Conservation (phyloP, 1,140 invertebrate species). For the Drosophila aff. region DNA sequence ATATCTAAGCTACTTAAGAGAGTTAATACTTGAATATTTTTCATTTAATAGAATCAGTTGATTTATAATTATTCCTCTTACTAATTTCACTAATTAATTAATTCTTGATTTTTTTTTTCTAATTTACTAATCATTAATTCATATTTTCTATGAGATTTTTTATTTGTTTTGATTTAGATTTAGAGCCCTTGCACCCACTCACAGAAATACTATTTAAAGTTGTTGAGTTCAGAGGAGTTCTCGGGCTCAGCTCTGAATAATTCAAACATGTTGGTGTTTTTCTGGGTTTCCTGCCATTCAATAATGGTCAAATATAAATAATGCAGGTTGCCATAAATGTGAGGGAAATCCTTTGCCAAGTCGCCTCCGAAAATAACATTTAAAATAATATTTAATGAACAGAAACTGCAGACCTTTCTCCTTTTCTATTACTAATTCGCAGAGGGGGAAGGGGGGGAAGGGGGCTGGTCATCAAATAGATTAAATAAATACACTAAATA, state of each 20-base stretch:
- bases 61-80: neutral
- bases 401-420: neutral
- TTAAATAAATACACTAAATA: conserved; percentile 76
- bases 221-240: no score
- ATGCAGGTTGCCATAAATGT: neutral
- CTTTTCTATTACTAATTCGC: neutral
- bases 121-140: neutral
- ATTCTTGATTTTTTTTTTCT: neutral
- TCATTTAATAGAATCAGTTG: neutral
- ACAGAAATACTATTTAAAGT: neutral
- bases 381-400: conserved; percentile 5
- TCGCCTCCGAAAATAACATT: neutral
- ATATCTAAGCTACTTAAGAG: neutral
- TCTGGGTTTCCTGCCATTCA: neutral
- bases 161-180: neutral
- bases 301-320: neutral
- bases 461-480: conserved; percentile 53
- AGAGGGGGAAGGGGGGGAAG: no score
- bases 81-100: neutral
- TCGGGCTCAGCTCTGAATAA: neutral
- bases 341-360: neutral
- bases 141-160: neutral
- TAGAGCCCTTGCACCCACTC: neutral
- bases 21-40: neutral
- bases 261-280: neutral